Conservation (phyloP, 2,797 vertebrate genomes). For the Lerista edwardsae region DNA sequence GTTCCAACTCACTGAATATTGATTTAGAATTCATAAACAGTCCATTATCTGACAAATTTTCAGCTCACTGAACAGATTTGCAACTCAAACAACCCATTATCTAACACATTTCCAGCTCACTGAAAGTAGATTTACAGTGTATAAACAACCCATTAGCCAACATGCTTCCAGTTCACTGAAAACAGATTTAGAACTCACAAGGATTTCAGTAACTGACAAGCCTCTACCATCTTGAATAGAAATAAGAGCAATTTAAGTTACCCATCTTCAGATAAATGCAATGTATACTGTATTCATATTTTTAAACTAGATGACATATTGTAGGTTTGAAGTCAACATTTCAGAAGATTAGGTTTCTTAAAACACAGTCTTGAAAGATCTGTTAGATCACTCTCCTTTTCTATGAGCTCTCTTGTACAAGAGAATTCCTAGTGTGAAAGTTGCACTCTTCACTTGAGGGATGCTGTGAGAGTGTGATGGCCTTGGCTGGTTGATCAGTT, state of each 20-base stretch:
- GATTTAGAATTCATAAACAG: slow-evolving; percentile 86
- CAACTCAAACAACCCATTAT: slow-evolving; percentile 75
- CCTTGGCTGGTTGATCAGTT: not conserved
- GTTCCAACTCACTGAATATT: slow-evolving; percentile 81
- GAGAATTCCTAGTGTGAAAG: not conserved
- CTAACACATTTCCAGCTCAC: slow-evolving; percentile 67
- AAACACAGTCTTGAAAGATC: not conserved
- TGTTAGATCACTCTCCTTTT: not conserved
- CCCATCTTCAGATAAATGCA: not conserved
- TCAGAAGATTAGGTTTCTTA: too few species aligned
- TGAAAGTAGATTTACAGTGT: slow-evolving; percentile 77
- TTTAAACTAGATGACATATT: not conserved
- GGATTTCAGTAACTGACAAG: slow-evolving; percentile 45
- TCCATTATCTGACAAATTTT: slow-evolving; percentile 80
- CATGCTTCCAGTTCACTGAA: slow-evolving; percentile 73
- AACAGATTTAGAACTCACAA: slow-evolving; percentile 57
- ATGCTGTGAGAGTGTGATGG: not conserved
- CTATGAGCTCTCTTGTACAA: not conserved
- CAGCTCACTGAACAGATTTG: slow-evolving; percentile 78
- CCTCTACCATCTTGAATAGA: slow-evolving; percentile 27
- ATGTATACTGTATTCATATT: not conserved
- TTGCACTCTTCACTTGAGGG: not conserved
- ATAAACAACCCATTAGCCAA: slow-evolving; percentile 80
- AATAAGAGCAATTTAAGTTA: not conserved
- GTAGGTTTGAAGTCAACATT: not conserved